Base-by-base conservation (phyloP, 2,888 invertebrate genomes). In the Blastobasis adustella region DNA sequence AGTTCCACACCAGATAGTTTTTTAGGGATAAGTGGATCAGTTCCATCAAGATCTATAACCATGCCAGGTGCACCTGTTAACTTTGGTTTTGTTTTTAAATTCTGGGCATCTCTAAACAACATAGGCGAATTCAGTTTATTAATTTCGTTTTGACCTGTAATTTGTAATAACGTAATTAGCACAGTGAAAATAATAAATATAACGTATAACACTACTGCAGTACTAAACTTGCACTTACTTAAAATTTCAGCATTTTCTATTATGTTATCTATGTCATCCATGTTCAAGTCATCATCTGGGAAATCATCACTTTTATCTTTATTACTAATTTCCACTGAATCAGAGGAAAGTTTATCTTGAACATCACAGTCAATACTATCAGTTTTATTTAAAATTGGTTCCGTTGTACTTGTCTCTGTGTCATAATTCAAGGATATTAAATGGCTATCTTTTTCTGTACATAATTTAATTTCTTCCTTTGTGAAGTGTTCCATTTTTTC, bases 1-100 rank as follows among this genome's bases (percentile, higher is more conserved):
- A 90, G 82, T 56, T 91, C 90, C 6, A 95, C 84, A 7, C 93
- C 94, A 46, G 90, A 89, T 5, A 90, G 67, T 56, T 85, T 80
- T 56, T 68, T 79, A 58, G 74, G 59, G 4, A 55, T 56, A 8
- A 49, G 52, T 39, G 67, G 54, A 52, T 66, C 70, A 53, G 55
- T 61, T 10, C 67, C 71, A 60, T 82, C 77, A 46, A 88, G 67
- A 59, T 86, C 78, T 55, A 88, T 87, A 6, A 88, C 63, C 78
- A 79, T 88, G 7, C 90, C 90, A 5, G 90, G 90, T 9, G 72
- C 69, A n/a, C 90, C 91, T 37, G 71, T 86, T 50, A 91, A 61
- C 62, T 70, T 90, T 2, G 91, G 90, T 49, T 82, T 82, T 1
- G 60, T 52, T 53, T 65, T 73, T 40, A 69, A 59, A 47, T 59